Conservation (phyloP, 2,888 invertebrate species). For the Tetropium fuscum region DNA sequence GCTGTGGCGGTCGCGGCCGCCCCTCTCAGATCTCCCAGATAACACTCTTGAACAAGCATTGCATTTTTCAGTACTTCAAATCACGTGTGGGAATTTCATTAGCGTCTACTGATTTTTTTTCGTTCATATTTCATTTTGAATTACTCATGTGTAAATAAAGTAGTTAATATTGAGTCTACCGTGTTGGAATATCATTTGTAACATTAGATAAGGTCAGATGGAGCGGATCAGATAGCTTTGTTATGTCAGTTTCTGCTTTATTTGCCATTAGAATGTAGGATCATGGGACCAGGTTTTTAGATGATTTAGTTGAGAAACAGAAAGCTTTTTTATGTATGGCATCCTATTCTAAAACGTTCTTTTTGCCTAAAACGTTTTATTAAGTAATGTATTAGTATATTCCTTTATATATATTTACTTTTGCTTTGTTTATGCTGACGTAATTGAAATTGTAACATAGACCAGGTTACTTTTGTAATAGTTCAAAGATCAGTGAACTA, state of each 20-base stretch:
- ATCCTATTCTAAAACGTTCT: no score
- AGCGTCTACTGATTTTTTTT: conserved; percentile 46
- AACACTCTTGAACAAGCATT: conserved; percentile 62
- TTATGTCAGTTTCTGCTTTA: conserved; percentile 1
- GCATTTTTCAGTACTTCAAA: conserved; percentile 61
- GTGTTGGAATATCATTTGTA: conserved; percentile 32
- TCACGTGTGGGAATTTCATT: conserved; percentile 58
- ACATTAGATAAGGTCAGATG: conserved; percentile 22
- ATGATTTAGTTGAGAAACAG: neutral
- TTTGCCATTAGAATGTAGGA: conserved; percentile 7
- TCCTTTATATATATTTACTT: no score
- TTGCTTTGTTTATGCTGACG: no score
- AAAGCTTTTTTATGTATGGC: no score
- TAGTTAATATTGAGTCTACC: conserved; percentile 33
- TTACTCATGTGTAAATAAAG: conserved; percentile 31
- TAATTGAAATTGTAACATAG: no score
- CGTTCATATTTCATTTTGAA: conserved; percentile 33
- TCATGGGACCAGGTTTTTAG: neutral
- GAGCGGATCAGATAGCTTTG: conserved; percentile 17
- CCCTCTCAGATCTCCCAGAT: conserved; percentile 59
- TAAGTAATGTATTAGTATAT: no score
- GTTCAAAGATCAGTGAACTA: no score
- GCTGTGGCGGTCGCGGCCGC: conserved; percentile 50
- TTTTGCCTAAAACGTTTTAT: no score
- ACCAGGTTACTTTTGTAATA: no score